Percentiles rank a stretch among this genome's conserved stretches.
phyloP scores from a whole-genome alignment of 2,888 invertebrate genomes.

The Drymonia ruficornis region DNA sequence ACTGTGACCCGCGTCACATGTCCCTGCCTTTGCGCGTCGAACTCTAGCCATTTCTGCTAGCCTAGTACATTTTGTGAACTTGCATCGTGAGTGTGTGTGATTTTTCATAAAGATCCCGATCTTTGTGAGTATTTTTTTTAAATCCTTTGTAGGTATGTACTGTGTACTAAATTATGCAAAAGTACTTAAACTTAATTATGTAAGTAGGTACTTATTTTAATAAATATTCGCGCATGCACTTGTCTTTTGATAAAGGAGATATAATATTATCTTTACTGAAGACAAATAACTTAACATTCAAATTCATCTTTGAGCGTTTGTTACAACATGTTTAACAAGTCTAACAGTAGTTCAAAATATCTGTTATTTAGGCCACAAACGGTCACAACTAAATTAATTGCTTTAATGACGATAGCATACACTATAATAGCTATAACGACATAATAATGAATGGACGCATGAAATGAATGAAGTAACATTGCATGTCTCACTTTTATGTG shows the following conservation, averaged over 20 bases:
- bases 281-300: too few species aligned
- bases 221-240: too few species aligned
- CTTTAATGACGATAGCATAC: constrained; percentile 5
- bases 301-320: too few species aligned
- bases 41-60: constrained; percentile 28
- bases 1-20: constrained; percentile 38
- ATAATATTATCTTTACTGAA: too few species aligned
- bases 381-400: constrained; percentile 3
- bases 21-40: constrained; percentile 39
- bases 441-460: background rate
- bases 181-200: too few species aligned
- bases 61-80: constrained; percentile 52
- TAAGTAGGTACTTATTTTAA: too few species aligned
- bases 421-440: background rate
- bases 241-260: too few species aligned
- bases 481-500: background rate
- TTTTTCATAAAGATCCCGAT: background rate
- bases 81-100: constrained; percentile 32
- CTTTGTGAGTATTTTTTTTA: background rate
- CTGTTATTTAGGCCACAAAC: background rate
- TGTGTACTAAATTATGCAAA: too few species aligned
- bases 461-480: background rate
- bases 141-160: too few species aligned
- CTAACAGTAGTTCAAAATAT: background rate
- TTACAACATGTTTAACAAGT: background rate